These are phyloP conservation scores for Sphenodon punctatus DNA, from an alignment of 2,797 vertebrate genomes.

Conservation along the genomic window DNA sequence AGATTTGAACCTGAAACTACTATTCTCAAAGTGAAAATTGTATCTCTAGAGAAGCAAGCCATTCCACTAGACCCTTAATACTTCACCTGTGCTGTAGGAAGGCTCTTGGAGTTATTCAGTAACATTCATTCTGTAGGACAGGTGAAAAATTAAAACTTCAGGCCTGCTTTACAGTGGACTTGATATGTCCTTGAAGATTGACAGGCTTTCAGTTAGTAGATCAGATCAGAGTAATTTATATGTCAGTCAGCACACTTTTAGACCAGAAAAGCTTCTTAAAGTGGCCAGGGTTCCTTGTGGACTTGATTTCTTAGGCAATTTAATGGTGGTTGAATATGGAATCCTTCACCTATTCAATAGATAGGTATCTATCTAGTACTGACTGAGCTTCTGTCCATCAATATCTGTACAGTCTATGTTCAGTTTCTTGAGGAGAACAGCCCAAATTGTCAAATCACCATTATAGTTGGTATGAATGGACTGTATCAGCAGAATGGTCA, in stretches of 20 bases:
- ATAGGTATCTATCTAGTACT: not conserved
- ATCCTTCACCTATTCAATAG: not conserved
- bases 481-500: not conserved
- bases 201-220: not conserved
- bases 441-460: not conserved
- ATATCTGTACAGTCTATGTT: not conserved
- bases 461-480: not conserved
- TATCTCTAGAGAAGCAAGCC: too few species aligned
- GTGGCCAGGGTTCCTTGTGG: not conserved
- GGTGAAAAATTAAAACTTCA: not conserved
- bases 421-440: not conserved
- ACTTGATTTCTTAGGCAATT: not conserved
- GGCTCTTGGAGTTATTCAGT: accelerated
- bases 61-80: not conserved
- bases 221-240: not conserved
- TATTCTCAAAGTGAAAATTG: too few species aligned
- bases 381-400: not conserved
- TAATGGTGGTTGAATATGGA: not conserved
- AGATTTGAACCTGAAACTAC: too few species aligned
- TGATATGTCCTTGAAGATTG: not conserved
- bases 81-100: not conserved
- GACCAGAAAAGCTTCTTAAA: not conserved
- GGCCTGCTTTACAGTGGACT: not conserved
- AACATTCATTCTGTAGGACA: not conserved
- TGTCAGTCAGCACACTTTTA: not conserved